A percentile compares a stretch with the other conserved stretches of the same genome.
These are phyloP conservation scores for Corythornis madagascariensis DNA, from an alignment of 2,113 vertebrate genomes.

Conservation along the genomic window DNA sequence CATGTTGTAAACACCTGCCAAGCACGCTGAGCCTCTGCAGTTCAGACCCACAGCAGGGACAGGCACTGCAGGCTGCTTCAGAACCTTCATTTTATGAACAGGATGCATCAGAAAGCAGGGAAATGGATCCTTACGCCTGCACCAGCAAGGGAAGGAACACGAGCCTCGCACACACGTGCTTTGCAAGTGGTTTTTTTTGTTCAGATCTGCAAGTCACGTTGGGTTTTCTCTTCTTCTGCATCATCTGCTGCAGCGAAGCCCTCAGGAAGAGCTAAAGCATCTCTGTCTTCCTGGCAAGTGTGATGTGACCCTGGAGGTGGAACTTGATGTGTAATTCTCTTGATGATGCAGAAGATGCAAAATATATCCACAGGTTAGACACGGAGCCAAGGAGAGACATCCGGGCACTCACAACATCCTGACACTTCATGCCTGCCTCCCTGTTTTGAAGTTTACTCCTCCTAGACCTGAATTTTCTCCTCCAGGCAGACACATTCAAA, in stretches of 20 bases:
- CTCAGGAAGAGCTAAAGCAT: neutral
- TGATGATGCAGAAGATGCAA: neutral
- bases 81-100: neutral
- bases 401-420: neutral
- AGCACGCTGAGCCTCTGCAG: neutral
- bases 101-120: neutral
- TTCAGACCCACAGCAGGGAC: neutral
- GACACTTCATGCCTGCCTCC: neutral
- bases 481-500: neutral
- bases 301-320: neutral
- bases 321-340: neutral
- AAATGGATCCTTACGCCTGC: neutral
- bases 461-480: neutral
- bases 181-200: neutral
- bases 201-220: neutral
- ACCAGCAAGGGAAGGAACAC: neutral
- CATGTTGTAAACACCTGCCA: neutral
- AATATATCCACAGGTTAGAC: neutral
- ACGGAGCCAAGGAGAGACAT: neutral
- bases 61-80: neutral
- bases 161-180: fast-evolving
- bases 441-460: neutral
- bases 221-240: neutral
- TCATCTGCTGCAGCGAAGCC: neutral
- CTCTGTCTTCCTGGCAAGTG: neutral